Percentiles rank a stretch among this genome's conserved stretches.
Evolutionary conservation across 1,140 invertebrate genomes (phyloP).

Genomic region (Frieseomelitta varia): DNA sequence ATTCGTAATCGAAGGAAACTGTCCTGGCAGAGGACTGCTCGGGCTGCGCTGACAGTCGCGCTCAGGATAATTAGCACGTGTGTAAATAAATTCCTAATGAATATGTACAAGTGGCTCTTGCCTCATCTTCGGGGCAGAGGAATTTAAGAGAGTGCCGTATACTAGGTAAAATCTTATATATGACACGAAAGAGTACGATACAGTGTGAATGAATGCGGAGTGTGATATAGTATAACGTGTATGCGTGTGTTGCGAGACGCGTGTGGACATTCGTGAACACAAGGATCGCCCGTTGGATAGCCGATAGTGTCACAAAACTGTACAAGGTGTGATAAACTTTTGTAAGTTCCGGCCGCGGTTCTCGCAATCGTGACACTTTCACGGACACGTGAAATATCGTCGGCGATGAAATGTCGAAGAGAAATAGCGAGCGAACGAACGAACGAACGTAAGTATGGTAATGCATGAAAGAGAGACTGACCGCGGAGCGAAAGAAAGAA

Average conservation of each 20-base stretch:
- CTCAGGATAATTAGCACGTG: constrained; percentile 76
- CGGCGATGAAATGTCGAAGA: constrained; percentile 14
- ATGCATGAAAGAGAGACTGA: constrained; percentile 66
- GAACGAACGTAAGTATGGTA: constrained; percentile 50
- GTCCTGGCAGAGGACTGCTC: constrained; percentile 59
- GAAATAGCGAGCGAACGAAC: constrained; percentile 10
- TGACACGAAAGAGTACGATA: constrained; percentile 54
- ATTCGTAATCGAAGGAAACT: constrained; percentile 2
- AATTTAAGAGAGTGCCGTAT: constrained; percentile 70
- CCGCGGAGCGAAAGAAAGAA: constrained; percentile 46
- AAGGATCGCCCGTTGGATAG: not conserved
- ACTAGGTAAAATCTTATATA: constrained; percentile 67
- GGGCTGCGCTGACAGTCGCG: constrained; percentile 48
- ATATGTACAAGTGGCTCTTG: constrained; percentile 78
- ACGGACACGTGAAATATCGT: constrained; percentile 22
- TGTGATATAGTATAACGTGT: constrained; percentile 58
- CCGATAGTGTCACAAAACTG: constrained; percentile 25
- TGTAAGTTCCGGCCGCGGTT: constrained; percentile 14
- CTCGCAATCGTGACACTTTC: constrained; percentile 15
- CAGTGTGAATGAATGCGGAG: constrained; percentile 21
- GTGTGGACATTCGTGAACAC: not conserved
- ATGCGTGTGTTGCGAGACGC: constrained; percentile 1
- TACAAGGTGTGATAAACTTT: constrained; percentile 34
- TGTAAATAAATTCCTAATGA: constrained; percentile 81
- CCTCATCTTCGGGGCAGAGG: constrained; percentile 50